Conservation (phyloP, 2,797 vertebrate species). For the Anguilla anguilla region DNA sequence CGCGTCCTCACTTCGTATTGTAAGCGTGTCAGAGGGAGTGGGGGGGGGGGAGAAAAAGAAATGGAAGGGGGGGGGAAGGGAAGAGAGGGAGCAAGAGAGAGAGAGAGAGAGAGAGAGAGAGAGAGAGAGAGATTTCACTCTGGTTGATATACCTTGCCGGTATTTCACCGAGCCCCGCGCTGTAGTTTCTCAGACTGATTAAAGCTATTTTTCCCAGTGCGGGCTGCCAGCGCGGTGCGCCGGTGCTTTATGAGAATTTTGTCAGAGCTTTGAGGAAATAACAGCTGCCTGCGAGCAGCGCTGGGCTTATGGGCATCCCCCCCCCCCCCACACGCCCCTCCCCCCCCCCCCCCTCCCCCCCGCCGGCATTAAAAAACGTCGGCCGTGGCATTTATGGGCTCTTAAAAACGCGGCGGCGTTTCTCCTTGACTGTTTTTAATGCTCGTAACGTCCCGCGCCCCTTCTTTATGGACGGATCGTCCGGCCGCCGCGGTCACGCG, state of each 20-base stretch:
- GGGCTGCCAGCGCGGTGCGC: not conserved
- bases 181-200: not conserved
- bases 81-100: too few relatives aligned
- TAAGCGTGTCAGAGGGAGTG: not conserved
- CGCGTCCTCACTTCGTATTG: not conserved
- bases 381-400: conserved; percentile 29
- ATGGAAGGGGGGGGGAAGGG: too few relatives aligned
- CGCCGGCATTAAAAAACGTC: conserved; percentile 18
- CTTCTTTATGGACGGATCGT: not conserved
- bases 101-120: not conserved
- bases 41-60: too few relatives aligned
- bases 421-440: conserved; percentile 22
- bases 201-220: not conserved
- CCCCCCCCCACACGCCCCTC: too few relatives aligned
- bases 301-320: not conserved
- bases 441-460: conserved; percentile 13
- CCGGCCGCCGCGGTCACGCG: not conserved
- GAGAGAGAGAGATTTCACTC: too few relatives aligned
- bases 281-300: not conserved
- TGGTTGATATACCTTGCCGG: not conserved
- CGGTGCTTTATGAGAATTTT: not conserved
- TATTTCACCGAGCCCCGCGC: not conserved
- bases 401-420: conserved; percentile 21
- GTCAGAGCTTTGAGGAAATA: not conserved
- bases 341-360: not conserved